A percentile compares a stretch with the other conserved stretches of the same genome.
These are phyloP conservation scores for Symphodus melops DNA, from an alignment of 2,113 vertebrate genomes.

Conservation along the genomic window DNA sequence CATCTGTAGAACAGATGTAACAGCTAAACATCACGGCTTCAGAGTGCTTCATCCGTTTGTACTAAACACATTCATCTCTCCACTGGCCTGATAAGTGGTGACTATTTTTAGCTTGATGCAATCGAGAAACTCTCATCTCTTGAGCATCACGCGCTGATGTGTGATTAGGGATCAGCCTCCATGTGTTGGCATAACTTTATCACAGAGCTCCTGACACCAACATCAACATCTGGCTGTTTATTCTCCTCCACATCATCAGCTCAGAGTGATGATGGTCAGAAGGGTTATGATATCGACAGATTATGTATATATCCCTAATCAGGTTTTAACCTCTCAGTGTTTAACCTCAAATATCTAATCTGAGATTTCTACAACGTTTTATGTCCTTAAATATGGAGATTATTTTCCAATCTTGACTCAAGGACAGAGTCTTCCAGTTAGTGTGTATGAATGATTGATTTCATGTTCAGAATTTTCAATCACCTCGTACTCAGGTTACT, in stretches of 20 bases:
- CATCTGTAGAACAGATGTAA: no score
- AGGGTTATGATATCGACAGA: neutral
- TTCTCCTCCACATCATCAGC: neutral
- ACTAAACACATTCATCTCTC: no score
- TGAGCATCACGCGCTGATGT: neutral
- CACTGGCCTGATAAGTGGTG: neutral
- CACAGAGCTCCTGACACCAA: neutral
- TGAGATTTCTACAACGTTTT: constrained; percentile 1
- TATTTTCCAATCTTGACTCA: neutral
- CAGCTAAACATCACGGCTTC: no score
- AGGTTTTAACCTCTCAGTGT: constrained; percentile 13
- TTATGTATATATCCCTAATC: constrained; percentile 14
- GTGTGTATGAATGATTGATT: no score
- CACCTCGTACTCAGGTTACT: no score
- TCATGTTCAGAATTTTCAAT: neutral
- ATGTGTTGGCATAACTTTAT: neutral
- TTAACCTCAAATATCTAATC: neutral
- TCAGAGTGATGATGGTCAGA: neutral
- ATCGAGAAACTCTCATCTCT: neutral
- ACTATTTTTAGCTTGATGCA: neutral
- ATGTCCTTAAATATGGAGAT: neutral
- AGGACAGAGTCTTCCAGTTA: neutral
- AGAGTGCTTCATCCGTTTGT: no score
- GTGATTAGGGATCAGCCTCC: neutral
- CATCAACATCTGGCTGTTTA: neutral